Evolutionary conservation across 1,140 invertebrate genomes (phyloP).

Genomic region (Pectinophora gossypiella): DNA sequence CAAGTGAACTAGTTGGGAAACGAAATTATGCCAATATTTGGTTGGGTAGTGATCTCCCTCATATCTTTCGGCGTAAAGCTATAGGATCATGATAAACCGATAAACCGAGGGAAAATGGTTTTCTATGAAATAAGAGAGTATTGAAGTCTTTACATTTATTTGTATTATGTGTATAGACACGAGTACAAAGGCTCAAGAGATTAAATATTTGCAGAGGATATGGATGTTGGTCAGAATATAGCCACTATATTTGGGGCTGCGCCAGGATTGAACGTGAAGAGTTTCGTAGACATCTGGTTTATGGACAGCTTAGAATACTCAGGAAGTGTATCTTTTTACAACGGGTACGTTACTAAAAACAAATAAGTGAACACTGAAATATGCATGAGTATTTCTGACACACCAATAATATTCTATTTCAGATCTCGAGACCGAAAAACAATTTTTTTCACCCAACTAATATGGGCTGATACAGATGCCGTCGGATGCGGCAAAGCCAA

Average conservation of each 20-base stretch:
- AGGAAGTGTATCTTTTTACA: slow-evolving; percentile 51
- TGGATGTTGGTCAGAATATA: slow-evolving; percentile 48
- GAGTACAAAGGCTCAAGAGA: too few species aligned
- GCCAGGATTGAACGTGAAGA: slow-evolving; percentile 39
- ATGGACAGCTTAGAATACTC: slow-evolving; percentile 38
- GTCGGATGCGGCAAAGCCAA: slow-evolving; percentile 45
- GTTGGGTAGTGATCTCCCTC: too few species aligned
- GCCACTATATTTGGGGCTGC: slow-evolving; percentile 39
- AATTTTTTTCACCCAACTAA: slow-evolving; percentile 42
- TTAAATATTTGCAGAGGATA: slow-evolving; percentile 34
- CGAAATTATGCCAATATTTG: too few species aligned
- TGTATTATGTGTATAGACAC: too few species aligned
- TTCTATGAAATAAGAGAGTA: too few species aligned
- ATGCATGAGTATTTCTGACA: neutral
- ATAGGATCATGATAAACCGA: too few species aligned
- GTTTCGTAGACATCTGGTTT: slow-evolving; percentile 59
- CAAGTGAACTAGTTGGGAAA: too few species aligned
- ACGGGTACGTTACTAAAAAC: slow-evolving; percentile 36
- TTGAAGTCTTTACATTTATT: too few species aligned
- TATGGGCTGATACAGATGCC: slow-evolving; percentile 39
- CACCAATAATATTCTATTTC: neutral
- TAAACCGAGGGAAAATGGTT: too few species aligned
- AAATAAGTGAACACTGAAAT: too few species aligned
- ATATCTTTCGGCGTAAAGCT: too few species aligned
- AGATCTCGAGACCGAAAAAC: slow-evolving; percentile 28